Evolutionary conservation across 2,113 vertebrate genomes (phyloP), one percentile per base, ranked within the genome.

Genomic region (Rhinoptilus africanus): DNA sequence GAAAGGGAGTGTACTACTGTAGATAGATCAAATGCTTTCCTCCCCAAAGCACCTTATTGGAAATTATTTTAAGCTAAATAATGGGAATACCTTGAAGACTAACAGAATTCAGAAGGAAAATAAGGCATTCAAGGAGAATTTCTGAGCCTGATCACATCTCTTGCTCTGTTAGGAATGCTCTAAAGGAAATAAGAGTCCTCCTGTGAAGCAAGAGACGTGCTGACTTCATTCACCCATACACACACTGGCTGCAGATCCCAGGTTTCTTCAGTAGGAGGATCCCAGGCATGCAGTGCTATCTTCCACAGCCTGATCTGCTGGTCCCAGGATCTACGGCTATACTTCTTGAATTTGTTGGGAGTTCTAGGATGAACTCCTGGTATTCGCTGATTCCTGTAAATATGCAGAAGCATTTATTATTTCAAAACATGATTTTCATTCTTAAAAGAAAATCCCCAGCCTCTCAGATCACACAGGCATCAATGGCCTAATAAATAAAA

Each of bases 321-420:
- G 97, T 99, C 99, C 99, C 99, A 99, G 1, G 99, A 99, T 28
- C 99, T 98, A 1, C 99, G 99, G 90, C 99, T 99, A 86, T 99
- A 99, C 92, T 99, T 99, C 96, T 98, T 99, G 85, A 99, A 99
- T 74, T 99, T 99, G 94, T 99, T 99, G 39, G 99, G 99, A 51
- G 99, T 99, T 83, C 99, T 98, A 17, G 99, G 99, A 85, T 99
- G 99, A 85, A 99, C 85, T 10, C 99, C 99, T 5, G 99, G 98
- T 92, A 99, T 98, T 41, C 99, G 98, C 75, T 99, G 92, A 80
- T 98, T 98, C 94, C 99, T 99, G 60, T 6, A 78, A 75, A 76
- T 3, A 63, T 47, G 75, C 28, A 71, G 50, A 7, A 53, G 47
- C 5, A 27, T 22, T 39, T 50, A 26, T 22, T 48, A 57, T 8